Evolutionary conservation across 2,888 invertebrate species (phyloP).

Genomic region (Cantharis lateralis): DNA sequence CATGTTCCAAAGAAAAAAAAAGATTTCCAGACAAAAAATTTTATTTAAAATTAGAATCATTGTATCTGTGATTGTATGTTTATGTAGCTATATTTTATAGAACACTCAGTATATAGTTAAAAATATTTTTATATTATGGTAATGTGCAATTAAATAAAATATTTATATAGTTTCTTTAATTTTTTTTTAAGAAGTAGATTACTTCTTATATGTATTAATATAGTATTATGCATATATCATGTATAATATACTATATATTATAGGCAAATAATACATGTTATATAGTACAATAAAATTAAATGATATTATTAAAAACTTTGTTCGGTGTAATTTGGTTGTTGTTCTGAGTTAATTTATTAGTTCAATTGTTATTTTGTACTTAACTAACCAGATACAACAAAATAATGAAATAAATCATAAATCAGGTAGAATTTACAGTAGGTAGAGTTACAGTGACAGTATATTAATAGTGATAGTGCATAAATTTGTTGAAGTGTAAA

Average conservation of each 20-base stretch:
- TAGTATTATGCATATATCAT: no score
- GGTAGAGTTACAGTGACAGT: slow-evolving; percentile 16
- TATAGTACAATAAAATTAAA: neutral
- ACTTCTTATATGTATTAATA: no score
- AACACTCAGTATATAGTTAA: neutral
- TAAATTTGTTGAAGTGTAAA: slow-evolving; percentile 24
- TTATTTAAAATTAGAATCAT: no score
- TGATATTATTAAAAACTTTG: neutral
- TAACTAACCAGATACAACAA: slow-evolving; percentile 9
- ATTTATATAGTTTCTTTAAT: no score
- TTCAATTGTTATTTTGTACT: neutral
- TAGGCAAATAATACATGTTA: neutral
- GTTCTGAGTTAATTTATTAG: neutral
- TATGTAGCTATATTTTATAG: no score
- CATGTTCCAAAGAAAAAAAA: no score
- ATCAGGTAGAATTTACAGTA: slow-evolving; percentile 11
- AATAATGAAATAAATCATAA: slow-evolving; percentile 24
- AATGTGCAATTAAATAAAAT: neutral
- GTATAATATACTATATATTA: no score
- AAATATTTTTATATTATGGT: neutral
- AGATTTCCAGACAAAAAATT: no score
- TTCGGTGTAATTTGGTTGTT: neutral
- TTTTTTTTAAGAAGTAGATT: no score
- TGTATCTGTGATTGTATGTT: no score
- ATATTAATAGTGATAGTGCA: slow-evolving; percentile 24